These are phyloP conservation scores for Thymelicus sylvestris DNA, from an alignment of 2,888 invertebrate species.

Conservation along the genomic window DNA sequence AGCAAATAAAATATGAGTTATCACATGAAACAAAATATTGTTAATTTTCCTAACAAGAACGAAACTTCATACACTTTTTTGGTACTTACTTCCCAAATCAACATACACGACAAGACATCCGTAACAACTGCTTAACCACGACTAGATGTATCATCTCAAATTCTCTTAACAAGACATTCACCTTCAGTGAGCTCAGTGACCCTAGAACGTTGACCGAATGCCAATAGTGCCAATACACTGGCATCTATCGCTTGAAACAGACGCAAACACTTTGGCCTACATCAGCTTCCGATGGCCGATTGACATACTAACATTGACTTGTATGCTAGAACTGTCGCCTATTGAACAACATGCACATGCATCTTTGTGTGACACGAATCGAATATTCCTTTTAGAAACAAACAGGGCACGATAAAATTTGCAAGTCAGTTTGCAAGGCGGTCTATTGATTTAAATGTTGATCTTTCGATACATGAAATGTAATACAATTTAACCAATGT, in stretches of 20 bases:
- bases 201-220: slow-evolving; percentile 33
- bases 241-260: slow-evolving; percentile 21
- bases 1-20: no score
- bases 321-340: not conserved
- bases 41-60: no score
- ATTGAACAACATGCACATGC: no score
- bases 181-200: slow-evolving; percentile 15
- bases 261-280: slow-evolving; percentile 16
- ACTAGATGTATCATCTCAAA: slow-evolving; percentile 1
- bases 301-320: slow-evolving; percentile 30
- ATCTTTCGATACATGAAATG: no score
- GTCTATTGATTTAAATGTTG: no score
- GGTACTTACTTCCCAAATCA: no score
- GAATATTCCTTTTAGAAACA: no score
- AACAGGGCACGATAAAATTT: no score
- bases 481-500: no score
- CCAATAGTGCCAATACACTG: slow-evolving; percentile 18
- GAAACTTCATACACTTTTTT: no score
- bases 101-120: not conserved
- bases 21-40: no score
- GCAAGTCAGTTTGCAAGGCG: not conserved
- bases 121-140: slow-evolving; percentile 9
- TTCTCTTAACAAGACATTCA: slow-evolving; percentile 14
- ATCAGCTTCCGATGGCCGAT: slow-evolving; percentile 16
- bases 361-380: no score